These are phyloP conservation scores for Axinella damicornis DNA, from an alignment of 37 sponge, comb jelly and placozoan genomes.

Conservation along the genomic window DNA sequence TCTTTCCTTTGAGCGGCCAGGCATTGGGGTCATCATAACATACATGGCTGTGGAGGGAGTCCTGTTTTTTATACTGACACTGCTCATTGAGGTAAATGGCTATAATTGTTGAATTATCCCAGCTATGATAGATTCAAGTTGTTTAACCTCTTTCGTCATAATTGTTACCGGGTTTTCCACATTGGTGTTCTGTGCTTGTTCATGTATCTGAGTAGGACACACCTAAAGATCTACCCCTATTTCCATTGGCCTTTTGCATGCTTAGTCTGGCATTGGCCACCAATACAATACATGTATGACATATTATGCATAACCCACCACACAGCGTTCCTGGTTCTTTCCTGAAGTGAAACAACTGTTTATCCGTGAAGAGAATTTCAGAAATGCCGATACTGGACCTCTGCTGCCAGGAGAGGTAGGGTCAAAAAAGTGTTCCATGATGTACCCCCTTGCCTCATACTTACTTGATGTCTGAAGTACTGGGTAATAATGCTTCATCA, in stretches of 20 bases:
- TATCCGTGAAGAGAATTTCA: neutral
- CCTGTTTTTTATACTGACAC: constrained; percentile 65
- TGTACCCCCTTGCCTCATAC: too few species aligned
- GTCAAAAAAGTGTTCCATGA: neutral
- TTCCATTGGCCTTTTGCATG: too few species aligned
- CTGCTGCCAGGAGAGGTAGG: constrained; percentile 6
- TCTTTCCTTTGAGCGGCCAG: constrained; percentile 65
- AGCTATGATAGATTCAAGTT: too few species aligned
- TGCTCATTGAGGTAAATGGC: constrained; percentile 79
- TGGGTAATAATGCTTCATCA: too few species aligned
- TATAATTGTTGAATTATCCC: too few species aligned
- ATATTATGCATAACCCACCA: neutral
- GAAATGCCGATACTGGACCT: neutral
- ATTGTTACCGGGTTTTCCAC: too few species aligned
- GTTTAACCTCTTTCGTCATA: too few species aligned
- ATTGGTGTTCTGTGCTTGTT: too few species aligned
- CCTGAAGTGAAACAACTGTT: neutral
- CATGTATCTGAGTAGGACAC: neutral
- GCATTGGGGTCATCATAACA: constrained; percentile 66
- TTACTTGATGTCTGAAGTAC: neutral
- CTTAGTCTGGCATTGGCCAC: neutral
- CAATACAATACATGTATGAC: too few species aligned
- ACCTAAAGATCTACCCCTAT: too few species aligned
- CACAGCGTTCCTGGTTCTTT: neutral
- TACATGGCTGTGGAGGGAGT: constrained; percentile 71